These are phyloP conservation scores for Myotis vivesi DNA, from an alignment of 2,797 vertebrate genomes.

Conservation along the genomic window DNA sequence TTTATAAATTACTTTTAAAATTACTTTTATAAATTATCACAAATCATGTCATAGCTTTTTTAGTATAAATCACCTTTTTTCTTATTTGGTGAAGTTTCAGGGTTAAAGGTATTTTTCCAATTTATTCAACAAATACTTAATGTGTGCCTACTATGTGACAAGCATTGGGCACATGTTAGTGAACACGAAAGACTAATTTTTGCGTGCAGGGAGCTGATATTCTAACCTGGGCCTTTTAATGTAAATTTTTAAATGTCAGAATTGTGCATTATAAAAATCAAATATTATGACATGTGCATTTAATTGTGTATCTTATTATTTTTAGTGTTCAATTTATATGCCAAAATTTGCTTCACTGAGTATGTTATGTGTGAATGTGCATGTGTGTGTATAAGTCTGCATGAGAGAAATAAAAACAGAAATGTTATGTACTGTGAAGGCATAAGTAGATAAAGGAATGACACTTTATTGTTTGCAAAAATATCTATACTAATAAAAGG, in stretches of 20 bases:
- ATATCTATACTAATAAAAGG: no score
- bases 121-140: background rate
- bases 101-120: constrained; percentile 16
- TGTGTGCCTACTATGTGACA: background rate
- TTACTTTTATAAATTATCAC: background rate
- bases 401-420: background rate
- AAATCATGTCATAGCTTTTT: background rate
- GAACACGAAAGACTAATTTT: background rate
- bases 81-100: background rate
- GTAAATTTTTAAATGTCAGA: background rate
- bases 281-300: background rate
- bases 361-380: background rate
- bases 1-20: background rate
- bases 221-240: background rate
- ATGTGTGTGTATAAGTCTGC: background rate
- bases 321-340: background rate
- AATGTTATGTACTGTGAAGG: background rate
- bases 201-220: background rate
- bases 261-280: background rate
- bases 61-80: background rate
- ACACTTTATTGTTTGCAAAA: no score
- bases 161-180: background rate
- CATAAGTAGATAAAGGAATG: constrained; percentile 6
- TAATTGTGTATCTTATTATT: background rate
- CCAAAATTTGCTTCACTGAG: background rate